Conservation (phyloP, 2,113 vertebrate genomes). For the Microcebus tavaratra region DNA sequence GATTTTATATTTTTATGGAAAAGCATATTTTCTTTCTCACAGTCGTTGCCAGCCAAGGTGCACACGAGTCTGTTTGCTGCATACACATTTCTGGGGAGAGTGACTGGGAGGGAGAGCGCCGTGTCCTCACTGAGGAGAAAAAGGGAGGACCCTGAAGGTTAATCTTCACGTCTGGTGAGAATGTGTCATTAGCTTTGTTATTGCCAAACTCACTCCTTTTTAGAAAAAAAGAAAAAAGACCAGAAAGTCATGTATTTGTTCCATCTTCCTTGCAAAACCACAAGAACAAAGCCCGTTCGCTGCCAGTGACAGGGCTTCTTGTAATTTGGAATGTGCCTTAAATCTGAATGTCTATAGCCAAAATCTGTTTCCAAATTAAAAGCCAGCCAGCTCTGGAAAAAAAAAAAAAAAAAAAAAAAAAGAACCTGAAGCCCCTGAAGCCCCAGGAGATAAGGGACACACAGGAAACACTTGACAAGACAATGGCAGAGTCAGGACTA, state of each 20-base stretch:
- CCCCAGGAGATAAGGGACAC: not conserved
- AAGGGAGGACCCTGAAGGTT: not conserved
- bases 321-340: slow-evolving; percentile 81
- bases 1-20: slow-evolving; percentile 41
- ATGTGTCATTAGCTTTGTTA: slow-evolving; percentile 59
- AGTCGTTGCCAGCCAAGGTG: not conserved
- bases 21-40: slow-evolving; percentile 50
- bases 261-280: not conserved
- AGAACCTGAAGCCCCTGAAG: too few species aligned
- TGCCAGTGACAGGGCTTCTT: slow-evolving; percentile 46
- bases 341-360: slow-evolving; percentile 73
- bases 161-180: slow-evolving; percentile 19
- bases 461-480: not conserved
- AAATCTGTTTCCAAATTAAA: slow-evolving; percentile 83
- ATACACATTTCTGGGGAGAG: slow-evolving; percentile 31
- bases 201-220: slow-evolving; percentile 65
- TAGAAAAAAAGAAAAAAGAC: not conserved
- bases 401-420: too few species aligned
- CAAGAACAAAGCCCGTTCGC: not conserved
- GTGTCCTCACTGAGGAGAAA: not conserved
- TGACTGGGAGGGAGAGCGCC: not conserved
- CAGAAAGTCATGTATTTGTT: slow-evolving; percentile 51
- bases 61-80: slow-evolving; percentile 29
- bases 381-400: slow-evolving; percentile 71
- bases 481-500: not conserved